phyloP scores from a whole-genome alignment of 2,113 vertebrate species.

The Triplophysa siluroides region DNA sequence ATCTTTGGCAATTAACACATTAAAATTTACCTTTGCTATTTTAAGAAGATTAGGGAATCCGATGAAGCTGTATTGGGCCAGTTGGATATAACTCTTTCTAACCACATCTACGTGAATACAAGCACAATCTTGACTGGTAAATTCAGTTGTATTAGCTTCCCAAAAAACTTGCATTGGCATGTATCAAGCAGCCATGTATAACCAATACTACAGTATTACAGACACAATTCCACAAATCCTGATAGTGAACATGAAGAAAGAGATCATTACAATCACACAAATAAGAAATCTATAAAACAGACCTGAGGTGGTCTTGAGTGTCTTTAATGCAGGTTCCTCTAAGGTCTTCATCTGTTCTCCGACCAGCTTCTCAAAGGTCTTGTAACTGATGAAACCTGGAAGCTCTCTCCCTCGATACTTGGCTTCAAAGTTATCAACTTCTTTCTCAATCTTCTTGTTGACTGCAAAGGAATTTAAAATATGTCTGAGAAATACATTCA shows the following conservation, averaged over 20 bases:
- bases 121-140: background rate
- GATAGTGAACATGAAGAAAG: no score
- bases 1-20: background rate
- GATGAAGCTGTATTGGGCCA: conserved; percentile 65
- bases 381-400: conserved; percentile 83
- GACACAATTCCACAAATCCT: no score
- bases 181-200: no score
- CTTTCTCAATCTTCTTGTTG: conserved; percentile 41
- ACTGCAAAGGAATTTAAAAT: conserved; percentile 63
- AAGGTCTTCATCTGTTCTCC: conserved; percentile 74
- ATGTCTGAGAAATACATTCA: background rate
- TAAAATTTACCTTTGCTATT: conserved; percentile 63
- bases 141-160: no score
- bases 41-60: conserved; percentile 74
- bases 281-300: background rate
- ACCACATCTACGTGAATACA: conserved; percentile 55
- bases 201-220: no score
- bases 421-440: conserved; percentile 69
- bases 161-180: no score
- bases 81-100: conserved; percentile 63
- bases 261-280: no score
- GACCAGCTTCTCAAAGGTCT: conserved; percentile 80
- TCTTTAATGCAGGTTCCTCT: conserved; percentile 78
- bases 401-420: conserved; percentile 82
- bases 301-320: conserved; percentile 70